Percentiles rank a stretch among this genome's conserved stretches.
Conservation (phyloP, 2,797 vertebrate species). For the Trematomus bernacchii region DNA sequence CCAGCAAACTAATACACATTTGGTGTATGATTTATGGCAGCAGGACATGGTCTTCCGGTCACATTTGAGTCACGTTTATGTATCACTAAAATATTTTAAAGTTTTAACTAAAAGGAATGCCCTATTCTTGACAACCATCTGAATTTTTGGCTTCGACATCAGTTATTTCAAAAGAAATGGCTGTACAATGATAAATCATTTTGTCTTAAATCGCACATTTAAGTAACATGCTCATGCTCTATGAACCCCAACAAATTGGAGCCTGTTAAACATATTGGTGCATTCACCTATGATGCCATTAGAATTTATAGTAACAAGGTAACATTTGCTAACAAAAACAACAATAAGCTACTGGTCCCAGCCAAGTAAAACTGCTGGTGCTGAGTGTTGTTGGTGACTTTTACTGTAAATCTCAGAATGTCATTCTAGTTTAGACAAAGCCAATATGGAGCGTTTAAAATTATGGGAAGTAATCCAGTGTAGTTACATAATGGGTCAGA, state of each 20-base stretch:
- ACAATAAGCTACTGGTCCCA: not conserved
- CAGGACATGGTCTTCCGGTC: not conserved
- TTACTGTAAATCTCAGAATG: not conserved
- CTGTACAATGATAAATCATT: too few species aligned
- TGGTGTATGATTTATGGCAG: not conserved
- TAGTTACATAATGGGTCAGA: slow-evolving; percentile 6
- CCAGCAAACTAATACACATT: not conserved
- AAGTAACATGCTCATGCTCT: not conserved
- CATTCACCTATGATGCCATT: not conserved
- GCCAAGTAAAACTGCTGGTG: too few species aligned
- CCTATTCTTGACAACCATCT: too few species aligned
- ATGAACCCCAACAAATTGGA: not conserved
- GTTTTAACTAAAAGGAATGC: too few species aligned
- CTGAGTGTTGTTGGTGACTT: not conserved
- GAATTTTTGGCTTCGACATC: too few species aligned
- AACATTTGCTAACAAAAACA: not conserved
- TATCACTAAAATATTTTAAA: too few species aligned
- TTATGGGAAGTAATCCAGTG: not conserved
- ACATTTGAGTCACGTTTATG: too few species aligned
- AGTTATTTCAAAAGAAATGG: too few species aligned
- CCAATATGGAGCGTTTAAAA: not conserved
- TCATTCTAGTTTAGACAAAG: not conserved
- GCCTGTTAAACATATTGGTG: not conserved
- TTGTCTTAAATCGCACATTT: too few species aligned
- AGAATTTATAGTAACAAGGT: not conserved